Percentiles rank a stretch among this genome's conserved stretches.
These are phyloP conservation scores for Hipparchia sbordonii DNA, from an alignment of 2,888 invertebrate species.

Conservation along the genomic window DNA sequence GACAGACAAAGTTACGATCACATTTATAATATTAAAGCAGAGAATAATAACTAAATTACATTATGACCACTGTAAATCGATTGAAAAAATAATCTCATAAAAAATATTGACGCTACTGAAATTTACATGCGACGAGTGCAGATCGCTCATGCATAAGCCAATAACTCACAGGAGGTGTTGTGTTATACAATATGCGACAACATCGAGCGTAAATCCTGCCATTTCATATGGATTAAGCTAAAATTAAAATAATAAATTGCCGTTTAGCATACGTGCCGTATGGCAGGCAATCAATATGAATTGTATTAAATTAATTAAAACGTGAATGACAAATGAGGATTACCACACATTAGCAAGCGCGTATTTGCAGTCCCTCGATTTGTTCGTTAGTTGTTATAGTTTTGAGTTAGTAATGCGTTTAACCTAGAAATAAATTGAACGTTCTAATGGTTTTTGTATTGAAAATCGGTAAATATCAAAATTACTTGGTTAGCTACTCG, in stretches of 20 bases:
- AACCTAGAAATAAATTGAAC: too few relatives aligned
- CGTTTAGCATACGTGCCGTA: conserved; percentile 10
- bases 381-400: not conserved
- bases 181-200: conserved; percentile 13
- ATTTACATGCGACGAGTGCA: not conserved
- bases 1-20: too few relatives aligned
- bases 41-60: too few relatives aligned
- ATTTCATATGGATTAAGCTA: conserved; percentile 18
- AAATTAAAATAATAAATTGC: conserved; percentile 27
- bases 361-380: not conserved
- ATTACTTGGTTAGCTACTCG: too few relatives aligned
- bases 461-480: too few relatives aligned
- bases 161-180: conserved; percentile 26
- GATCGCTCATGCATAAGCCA: conserved; percentile 32
- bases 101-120: conserved; percentile 10
- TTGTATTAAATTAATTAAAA: conserved; percentile 13
- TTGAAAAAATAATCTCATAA: not conserved
- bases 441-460: too few relatives aligned
- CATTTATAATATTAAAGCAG: not conserved
- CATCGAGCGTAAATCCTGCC: conserved; percentile 13
- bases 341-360: not conserved
- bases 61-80: too few relatives aligned
- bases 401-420: not conserved
- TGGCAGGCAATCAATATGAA: conserved; percentile 5
- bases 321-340: conserved; percentile 18